phyloP scores from a whole-genome alignment of 2,113 vertebrate genomes.

The Nicator chloris region DNA sequence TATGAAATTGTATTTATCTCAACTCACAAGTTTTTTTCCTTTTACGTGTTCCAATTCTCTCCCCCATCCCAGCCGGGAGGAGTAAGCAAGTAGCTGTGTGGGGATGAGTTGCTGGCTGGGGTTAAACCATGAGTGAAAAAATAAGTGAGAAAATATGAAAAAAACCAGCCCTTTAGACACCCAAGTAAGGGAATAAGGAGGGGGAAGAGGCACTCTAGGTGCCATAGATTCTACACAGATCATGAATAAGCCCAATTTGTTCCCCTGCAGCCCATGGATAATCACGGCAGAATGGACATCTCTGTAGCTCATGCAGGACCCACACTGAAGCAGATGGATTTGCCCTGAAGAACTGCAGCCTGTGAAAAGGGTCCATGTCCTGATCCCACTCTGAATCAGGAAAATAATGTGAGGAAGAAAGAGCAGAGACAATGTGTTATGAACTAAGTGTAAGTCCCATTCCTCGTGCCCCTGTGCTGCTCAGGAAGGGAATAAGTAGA shows the following conservation, averaged over 20 bases:
- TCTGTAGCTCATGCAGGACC: accelerated
- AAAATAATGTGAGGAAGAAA: not conserved
- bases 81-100: not conserved
- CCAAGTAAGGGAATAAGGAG: not conserved
- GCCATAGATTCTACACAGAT: not conserved
- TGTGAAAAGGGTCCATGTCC: accelerated
- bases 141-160: not conserved
- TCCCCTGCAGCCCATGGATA: not conserved
- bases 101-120: not conserved
- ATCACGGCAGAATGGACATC: not conserved
- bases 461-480: accelerated
- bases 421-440: not conserved
- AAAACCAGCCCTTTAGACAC: not conserved
- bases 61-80: not conserved
- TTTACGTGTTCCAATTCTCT: not conserved
- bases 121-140: not conserved
- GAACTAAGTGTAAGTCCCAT: not conserved
- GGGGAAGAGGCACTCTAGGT: not conserved
- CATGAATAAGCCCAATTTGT: not conserved
- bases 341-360: not conserved
- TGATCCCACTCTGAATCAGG: not conserved
- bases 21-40: not conserved
- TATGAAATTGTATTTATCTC: not conserved
- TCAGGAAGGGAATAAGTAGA: accelerated
- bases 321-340: accelerated